Percentiles rank a stretch among this genome's conserved stretches.
Evolutionary conservation across 2,888 invertebrate species (phyloP).

Genomic region (Azorinus chamasolen): DNA sequence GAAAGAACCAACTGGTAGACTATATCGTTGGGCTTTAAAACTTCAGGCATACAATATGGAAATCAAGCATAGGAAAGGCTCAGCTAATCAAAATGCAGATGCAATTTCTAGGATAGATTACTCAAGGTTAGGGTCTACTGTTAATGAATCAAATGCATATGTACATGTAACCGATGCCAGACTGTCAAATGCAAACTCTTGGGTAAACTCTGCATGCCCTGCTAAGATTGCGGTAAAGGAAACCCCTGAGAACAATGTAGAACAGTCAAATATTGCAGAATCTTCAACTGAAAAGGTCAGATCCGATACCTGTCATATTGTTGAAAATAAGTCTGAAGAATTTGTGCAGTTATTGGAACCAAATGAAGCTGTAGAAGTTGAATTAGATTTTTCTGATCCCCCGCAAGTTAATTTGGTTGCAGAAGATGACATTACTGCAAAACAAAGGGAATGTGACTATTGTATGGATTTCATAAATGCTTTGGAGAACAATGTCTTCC

Average conservation of each 20-base stretch:
- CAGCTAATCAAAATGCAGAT: slow-evolving; percentile 39
- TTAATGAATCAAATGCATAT: no score
- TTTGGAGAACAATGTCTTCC: background rate
- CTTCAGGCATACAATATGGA: slow-evolving; percentile 48
- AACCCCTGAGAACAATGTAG: no score
- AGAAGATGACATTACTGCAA: slow-evolving; percentile 2
- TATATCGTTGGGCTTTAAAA: slow-evolving; percentile 47
- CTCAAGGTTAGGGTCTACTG: no score
- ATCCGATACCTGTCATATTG: no score
- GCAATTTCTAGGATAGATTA: slow-evolving; percentile 20
- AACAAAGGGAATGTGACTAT: slow-evolving; percentile 7
- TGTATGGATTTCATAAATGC: slow-evolving; percentile 22
- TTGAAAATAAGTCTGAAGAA: no score
- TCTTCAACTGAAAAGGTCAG: no score
- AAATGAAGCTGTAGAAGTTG: background rate
- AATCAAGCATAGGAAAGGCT: slow-evolving; percentile 36
- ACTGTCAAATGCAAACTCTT: no score
- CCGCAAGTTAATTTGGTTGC: background rate
- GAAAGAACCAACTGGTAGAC: slow-evolving; percentile 30
- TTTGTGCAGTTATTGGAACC: no score
- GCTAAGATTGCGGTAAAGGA: no score
- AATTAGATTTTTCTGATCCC: slow-evolving; percentile 1
- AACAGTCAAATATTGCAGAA: no score
- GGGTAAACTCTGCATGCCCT: no score
- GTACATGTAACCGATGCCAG: no score